Conservation (phyloP, 2,797 vertebrate species). For the Hapalemur alaotrensis region DNA sequence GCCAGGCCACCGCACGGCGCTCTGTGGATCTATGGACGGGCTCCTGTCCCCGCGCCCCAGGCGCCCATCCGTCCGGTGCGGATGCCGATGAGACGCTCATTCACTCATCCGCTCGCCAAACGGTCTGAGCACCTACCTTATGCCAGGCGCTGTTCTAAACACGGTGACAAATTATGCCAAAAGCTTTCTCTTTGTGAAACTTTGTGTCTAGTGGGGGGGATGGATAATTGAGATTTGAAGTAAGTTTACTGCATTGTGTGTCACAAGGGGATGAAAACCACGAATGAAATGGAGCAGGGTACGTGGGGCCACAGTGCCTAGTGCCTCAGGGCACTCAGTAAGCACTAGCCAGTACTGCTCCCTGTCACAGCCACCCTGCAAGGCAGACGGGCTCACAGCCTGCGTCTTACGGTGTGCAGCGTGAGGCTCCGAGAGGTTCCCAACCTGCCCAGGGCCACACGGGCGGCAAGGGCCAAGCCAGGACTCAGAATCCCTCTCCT, state of each 20-base stretch:
- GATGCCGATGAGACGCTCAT: not conserved
- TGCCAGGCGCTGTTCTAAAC: not conserved
- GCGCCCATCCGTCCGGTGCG: not conserved
- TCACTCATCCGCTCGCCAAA: not conserved
- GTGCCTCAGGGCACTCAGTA: too few species aligned
- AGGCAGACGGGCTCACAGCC: not conserved
- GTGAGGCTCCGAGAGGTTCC: not conserved
- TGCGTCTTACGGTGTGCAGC: not conserved
- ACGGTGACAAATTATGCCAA: not conserved
- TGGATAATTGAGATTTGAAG: not conserved
- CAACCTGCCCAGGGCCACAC: not conserved
- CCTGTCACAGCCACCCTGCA: accelerated
- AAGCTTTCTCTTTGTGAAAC: not conserved
- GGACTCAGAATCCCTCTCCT: not conserved
- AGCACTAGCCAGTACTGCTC: not conserved
- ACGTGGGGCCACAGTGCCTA: not conserved
- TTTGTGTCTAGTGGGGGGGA: not conserved
- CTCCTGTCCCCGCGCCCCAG: not conserved
- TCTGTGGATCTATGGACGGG: not conserved
- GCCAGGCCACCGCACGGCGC: accelerated
- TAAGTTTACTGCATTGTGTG: not conserved
- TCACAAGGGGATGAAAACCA: not conserved
- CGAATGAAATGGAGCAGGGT: not conserved
- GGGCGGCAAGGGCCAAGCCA: not conserved
- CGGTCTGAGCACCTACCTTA: not conserved